Evolutionary conservation across 2,888 invertebrate species (phyloP).

Genomic region (Oxytorus armatus): DNA sequence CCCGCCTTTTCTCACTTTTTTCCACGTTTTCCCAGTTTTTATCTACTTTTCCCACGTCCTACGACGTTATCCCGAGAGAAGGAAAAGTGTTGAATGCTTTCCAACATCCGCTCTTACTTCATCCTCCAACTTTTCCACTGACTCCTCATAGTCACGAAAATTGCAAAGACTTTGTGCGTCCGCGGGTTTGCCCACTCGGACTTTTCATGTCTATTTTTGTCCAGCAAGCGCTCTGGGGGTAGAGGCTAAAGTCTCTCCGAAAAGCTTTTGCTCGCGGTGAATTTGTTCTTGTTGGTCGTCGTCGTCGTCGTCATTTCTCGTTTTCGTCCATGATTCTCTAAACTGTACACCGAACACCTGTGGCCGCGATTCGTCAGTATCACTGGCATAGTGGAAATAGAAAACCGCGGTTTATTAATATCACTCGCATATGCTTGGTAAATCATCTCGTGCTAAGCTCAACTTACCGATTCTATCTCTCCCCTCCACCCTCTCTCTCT

Average conservation of each 20-base stretch:
- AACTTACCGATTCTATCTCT: background rate
- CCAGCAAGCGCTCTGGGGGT: too few species aligned
- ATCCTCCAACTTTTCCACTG: background rate
- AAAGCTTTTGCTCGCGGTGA: slow-evolving; percentile 13
- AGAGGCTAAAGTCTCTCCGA: slow-evolving; percentile 22
- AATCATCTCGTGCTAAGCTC: slow-evolving; percentile 4
- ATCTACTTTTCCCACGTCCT: too few species aligned
- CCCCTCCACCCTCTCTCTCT: too few species aligned
- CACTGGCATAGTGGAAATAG: slow-evolving; percentile 72
- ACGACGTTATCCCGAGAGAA: too few species aligned
- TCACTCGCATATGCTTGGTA: slow-evolving; percentile 54
- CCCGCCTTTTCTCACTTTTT: too few species aligned
- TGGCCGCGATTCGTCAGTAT: slow-evolving; percentile 77
- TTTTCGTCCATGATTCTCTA: slow-evolving; percentile 40
- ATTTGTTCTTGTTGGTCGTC: slow-evolving; percentile 20
- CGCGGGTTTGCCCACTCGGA: background rate
- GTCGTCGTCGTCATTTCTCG: slow-evolving; percentile 13
- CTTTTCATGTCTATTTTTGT: slow-evolving; percentile 35
- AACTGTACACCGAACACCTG: slow-evolving; percentile 74
- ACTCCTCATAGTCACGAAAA: background rate
- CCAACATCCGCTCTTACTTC: background rate
- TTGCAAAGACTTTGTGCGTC: background rate
- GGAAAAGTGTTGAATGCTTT: background rate
- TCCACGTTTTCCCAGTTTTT: too few species aligned
- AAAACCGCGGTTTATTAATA: slow-evolving; percentile 76